A percentile compares a stretch with the other conserved stretches of the same genome.
phyloP scores from a whole-genome alignment of 1,140 invertebrate genomes.

The Aplysia californica region DNA sequence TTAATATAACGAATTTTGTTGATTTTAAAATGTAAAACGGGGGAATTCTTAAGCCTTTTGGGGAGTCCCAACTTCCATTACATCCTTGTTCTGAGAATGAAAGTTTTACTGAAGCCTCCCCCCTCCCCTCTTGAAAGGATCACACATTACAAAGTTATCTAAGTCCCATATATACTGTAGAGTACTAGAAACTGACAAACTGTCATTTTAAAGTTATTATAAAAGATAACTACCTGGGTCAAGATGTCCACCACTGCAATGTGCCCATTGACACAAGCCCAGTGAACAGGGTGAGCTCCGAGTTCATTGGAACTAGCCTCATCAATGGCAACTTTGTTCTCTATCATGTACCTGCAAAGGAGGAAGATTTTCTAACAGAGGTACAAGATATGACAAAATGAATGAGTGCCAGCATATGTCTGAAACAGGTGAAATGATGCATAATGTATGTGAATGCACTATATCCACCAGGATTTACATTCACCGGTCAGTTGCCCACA shows the following conservation, averaged over 20 bases:
- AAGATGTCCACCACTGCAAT: constrained; percentile 84
- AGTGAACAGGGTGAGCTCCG: constrained; percentile 90
- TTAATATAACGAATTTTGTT: no score
- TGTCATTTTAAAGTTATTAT: no score
- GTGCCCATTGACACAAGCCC: constrained; percentile 89
- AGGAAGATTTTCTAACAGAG: background rate
- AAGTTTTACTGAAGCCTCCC: no score
- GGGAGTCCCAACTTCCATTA: no score
- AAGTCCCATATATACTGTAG: no score
- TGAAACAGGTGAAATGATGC: background rate
- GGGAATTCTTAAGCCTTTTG: no score
- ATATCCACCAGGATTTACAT: background rate
- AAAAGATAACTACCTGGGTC: constrained; percentile 36
- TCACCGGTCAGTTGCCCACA: background rate
- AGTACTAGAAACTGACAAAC: constrained; percentile 9
- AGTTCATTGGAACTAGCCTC: constrained; percentile 87
- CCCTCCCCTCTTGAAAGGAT: no score
- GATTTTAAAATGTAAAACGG: no score
- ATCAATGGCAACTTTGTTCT: constrained; percentile 84
- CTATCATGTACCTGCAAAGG: constrained; percentile 76
- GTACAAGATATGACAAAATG: no score
- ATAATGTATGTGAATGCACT: background rate
- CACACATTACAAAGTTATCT: no score
- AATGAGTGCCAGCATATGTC: no score
- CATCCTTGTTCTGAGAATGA: no score